These are phyloP conservation scores for Argyrosomus japonicus DNA, from an alignment of 2,113 vertebrate genomes.

Conservation along the genomic window DNA sequence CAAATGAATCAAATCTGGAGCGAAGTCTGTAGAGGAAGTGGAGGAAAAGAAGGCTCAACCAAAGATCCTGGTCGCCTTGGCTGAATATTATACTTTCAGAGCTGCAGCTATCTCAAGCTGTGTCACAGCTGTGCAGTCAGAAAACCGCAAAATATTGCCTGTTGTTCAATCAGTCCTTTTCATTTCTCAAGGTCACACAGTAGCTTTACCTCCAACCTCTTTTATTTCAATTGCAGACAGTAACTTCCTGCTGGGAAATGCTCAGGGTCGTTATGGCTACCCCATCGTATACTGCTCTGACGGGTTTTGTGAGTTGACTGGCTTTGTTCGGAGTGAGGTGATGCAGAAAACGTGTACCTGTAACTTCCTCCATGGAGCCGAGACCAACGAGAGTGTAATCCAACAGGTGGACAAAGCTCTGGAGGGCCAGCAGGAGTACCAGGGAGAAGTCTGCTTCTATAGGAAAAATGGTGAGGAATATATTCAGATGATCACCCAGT, in stretches of 20 bases:
- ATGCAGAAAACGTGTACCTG: slow-evolving; percentile 98
- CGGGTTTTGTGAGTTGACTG: slow-evolving; percentile 95
- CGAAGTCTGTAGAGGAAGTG: background rate
- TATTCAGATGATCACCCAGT: background rate
- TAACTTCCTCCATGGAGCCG: slow-evolving; percentile 91
- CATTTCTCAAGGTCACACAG: background rate
- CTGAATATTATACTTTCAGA: slow-evolving; percentile 1
- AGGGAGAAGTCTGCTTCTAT: slow-evolving; percentile 93
- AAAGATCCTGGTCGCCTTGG: background rate
- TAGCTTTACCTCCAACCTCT: background rate
- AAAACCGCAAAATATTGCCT: background rate
- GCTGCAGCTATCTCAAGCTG: background rate
- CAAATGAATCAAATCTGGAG: slow-evolving; percentile 1
- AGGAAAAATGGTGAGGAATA: slow-evolving; percentile 89
- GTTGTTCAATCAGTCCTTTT: background rate
- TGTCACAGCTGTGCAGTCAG: background rate
- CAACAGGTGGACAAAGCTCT: slow-evolving; percentile 91
- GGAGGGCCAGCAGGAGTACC: slow-evolving; percentile 92
- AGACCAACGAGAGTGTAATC: slow-evolving; percentile 89
- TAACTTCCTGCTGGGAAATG: slow-evolving; percentile 97
- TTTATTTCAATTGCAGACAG: slow-evolving; percentile 86
- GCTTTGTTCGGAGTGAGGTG: slow-evolving; percentile 92
- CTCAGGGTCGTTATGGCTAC: slow-evolving; percentile 90
- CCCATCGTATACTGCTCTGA: slow-evolving; percentile 97
- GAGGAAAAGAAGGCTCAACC: background rate